These are phyloP conservation scores for Sebastes taczanowskii DNA, from an alignment of 2,797 vertebrate genomes.

Conservation along the genomic window DNA sequence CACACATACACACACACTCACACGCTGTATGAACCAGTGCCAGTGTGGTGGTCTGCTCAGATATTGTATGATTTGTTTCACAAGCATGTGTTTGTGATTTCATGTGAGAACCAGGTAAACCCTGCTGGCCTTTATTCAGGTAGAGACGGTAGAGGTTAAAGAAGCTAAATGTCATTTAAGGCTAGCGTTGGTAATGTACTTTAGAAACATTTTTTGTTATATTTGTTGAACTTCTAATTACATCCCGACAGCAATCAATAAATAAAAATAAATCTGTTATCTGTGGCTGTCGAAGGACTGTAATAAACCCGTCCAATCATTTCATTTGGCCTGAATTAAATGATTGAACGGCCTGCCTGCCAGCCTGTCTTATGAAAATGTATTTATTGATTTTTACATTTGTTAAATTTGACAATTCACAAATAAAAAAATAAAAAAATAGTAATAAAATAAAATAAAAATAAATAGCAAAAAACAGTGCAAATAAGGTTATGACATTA, in stretches of 20 bases:
- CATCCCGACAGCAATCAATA: background rate
- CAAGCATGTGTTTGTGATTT: slow-evolving; percentile 24
- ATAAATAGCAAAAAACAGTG: too few species aligned
- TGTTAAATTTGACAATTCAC: too few species aligned
- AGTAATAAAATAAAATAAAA: too few species aligned
- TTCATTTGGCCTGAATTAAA: too few species aligned
- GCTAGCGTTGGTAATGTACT: too few species aligned
- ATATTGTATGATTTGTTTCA: slow-evolving; percentile 43
- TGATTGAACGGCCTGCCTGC: too few species aligned
- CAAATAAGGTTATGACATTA: too few species aligned
- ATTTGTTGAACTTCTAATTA: background rate
- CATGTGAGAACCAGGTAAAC: slow-evolving; percentile 3
- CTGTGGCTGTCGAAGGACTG: too few species aligned
- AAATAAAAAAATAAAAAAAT: fast-evolving
- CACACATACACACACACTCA: background rate
- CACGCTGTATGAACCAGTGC: background rate
- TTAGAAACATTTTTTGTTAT: background rate
- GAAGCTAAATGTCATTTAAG: background rate
- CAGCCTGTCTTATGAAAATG: too few species aligned
- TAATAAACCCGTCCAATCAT: too few species aligned
- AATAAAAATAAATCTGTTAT: fast-evolving
- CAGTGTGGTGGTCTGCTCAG: slow-evolving; percentile 34
- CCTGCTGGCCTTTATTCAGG: slow-evolving; percentile 7
- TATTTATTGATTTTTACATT: too few species aligned
- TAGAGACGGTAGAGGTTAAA: background rate